phyloP scores from a whole-genome alignment of 1,140 invertebrate species.

The Calephelis virginiensis region DNA sequence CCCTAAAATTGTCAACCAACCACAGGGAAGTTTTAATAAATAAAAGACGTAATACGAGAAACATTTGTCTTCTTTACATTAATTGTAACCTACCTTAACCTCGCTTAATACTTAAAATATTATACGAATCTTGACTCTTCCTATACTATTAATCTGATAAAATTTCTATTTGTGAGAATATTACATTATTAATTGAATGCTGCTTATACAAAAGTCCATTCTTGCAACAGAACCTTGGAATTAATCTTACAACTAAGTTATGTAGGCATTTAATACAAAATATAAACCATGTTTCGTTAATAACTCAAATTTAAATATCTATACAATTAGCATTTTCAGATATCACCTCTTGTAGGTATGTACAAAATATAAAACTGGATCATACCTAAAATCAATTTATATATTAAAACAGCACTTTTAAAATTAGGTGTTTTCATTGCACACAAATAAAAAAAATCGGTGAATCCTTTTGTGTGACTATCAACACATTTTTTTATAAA shows the following conservation, averaged over 20 bases:
- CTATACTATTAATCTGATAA: constrained; percentile 59
- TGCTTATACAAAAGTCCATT: constrained; percentile 47
- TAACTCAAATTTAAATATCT: constrained; percentile 18
- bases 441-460: background rate
- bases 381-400: constrained; percentile 12
- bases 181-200: constrained; percentile 55
- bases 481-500: constrained; percentile 19
- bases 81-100: constrained; percentile 56
- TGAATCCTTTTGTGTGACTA: background rate
- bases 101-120: constrained; percentile 68
- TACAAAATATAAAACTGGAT: background rate
- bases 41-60: constrained; percentile 67
- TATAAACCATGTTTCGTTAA: constrained; percentile 45
- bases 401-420: constrained; percentile 3
- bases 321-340: constrained; percentile 4
- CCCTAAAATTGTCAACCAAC: too few relatives aligned
- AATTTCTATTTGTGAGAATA: constrained; percentile 65
- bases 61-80: constrained; percentile 71
- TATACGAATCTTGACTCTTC: constrained; percentile 71
- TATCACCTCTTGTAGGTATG: constrained; percentile 10
- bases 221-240: constrained; percentile 46
- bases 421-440: background rate
- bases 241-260: constrained; percentile 41
- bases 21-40: constrained; percentile 34
- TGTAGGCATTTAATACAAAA: constrained; percentile 38